phyloP scores from a whole-genome alignment of 2,888 invertebrate genomes.

The Monopis laevigella region DNA sequence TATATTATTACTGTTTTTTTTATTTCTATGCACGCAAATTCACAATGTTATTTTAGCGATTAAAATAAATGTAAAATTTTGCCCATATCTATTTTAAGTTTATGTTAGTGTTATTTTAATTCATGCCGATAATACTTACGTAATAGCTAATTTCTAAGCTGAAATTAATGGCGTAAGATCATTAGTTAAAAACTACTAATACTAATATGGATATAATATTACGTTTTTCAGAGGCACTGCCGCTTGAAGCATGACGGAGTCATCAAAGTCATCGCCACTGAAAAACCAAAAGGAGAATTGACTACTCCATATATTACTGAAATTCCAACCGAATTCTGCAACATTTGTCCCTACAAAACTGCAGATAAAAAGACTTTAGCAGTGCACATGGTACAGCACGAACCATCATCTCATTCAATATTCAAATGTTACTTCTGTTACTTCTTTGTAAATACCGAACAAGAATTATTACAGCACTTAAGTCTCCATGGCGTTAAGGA shows the following conservation, averaged over 20 bases:
- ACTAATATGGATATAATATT: not conserved
- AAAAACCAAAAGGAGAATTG: constrained; percentile 50
- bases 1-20: no score
- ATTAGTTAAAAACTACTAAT: no score
- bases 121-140: no score
- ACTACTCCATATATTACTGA: constrained; percentile 33
- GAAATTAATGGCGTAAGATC: no score
- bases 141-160: no score
- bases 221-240: constrained; percentile 73
- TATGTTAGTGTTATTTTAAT: no score
- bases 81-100: no score
- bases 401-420: constrained; percentile 72
- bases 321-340: constrained; percentile 57
- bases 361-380: constrained; percentile 67
- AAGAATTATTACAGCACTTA: constrained; percentile 74
- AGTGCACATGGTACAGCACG: constrained; percentile 75
- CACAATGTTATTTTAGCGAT: no score
- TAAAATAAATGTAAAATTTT: no score
- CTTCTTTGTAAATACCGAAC: constrained; percentile 77
- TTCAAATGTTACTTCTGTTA: constrained; percentile 85
- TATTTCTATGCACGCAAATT: no score
- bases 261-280: constrained; percentile 71
- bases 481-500: constrained; percentile 70
- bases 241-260: constrained; percentile 81
- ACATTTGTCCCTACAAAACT: constrained; percentile 77